These are phyloP conservation scores for Pyralis farinalis DNA, from an alignment of 2,888 invertebrate genomes.

Conservation along the genomic window DNA sequence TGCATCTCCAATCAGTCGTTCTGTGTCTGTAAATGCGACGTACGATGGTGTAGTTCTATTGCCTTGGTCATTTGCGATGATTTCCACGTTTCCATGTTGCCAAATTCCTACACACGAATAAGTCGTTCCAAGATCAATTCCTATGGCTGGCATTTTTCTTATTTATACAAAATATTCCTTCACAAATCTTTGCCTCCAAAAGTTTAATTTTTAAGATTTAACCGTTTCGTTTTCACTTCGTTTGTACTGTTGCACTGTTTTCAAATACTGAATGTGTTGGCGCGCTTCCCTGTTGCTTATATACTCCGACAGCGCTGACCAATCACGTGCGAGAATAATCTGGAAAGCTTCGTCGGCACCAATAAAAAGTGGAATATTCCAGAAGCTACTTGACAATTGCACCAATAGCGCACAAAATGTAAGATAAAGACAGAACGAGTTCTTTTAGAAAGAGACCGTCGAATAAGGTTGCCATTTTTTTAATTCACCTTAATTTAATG, in stretches of 20 bases:
- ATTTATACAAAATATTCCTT: conserved; percentile 8
- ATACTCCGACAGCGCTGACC: conserved; percentile 32
- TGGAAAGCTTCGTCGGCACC: conserved; percentile 36
- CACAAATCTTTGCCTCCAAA: no score
- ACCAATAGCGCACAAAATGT: conserved; percentile 2
- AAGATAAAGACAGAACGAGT: conserved; percentile 24
- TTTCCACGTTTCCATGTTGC: conserved; percentile 90
- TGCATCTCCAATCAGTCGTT: conserved; percentile 92
- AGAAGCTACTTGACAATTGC: conserved; percentile 20
- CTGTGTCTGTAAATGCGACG: conserved; percentile 92
- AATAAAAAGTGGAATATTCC: conserved; percentile 46
- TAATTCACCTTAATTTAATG: no score
- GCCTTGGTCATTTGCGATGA: conserved; percentile 94
- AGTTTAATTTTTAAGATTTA: conserved; percentile 20
- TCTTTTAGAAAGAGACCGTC: conserved; percentile 21
- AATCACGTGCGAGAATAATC: conserved; percentile 49
- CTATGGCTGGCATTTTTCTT: conserved; percentile 60
- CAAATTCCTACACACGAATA: conserved; percentile 94
- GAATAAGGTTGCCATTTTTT: no score
- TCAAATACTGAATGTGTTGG: conserved; percentile 59
- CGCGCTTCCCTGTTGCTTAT: conserved; percentile 44
- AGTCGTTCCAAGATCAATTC: conserved; percentile 90
- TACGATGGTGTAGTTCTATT: conserved; percentile 94
- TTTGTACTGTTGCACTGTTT: conserved; percentile 29
- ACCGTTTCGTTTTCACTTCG: conserved; percentile 29